Conservation (phyloP, 2,797 vertebrate species). For the Mus caroli region DNA sequence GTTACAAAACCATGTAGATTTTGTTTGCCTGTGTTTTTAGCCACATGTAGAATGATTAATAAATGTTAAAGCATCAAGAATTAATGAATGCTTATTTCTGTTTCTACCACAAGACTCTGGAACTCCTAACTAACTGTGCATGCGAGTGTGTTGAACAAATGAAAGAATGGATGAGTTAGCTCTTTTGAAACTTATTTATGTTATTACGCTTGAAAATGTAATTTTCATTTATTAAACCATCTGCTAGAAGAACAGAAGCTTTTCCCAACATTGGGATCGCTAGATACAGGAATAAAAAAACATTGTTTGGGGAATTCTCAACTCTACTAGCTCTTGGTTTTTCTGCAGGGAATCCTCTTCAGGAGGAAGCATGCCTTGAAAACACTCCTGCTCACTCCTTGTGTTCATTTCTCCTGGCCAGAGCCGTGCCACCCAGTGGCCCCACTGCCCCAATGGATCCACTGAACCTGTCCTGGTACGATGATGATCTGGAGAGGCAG, state of each 20-base stretch:
- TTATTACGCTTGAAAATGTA: neutral
- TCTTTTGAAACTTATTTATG: slow-evolving; percentile 28
- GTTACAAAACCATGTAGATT: neutral
- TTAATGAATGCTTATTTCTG: neutral
- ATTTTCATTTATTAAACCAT: neutral
- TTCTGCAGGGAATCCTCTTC: rapidly evolving
- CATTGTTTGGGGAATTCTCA: neutral
- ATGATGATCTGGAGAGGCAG: slow-evolving; percentile 91
- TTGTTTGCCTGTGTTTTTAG: neutral
- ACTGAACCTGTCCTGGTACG: slow-evolving; percentile 95
- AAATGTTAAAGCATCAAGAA: neutral
- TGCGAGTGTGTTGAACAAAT: neutral
- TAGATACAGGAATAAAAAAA: neutral
- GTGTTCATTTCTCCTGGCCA: slow-evolving; percentile 67
- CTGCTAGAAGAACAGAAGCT: neutral
- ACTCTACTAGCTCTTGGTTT: rapidly evolving
- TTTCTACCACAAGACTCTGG: neutral
- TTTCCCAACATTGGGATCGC: neutral
- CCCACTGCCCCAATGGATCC: slow-evolving; percentile 93
- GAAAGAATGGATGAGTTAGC: neutral
- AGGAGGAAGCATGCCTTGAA: neutral
- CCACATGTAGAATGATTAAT: neutral
- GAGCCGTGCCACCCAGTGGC: slow-evolving; percentile 82
- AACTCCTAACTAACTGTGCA: neutral
- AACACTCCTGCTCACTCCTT: neutral